phyloP scores from a whole-genome alignment of 1,140 invertebrate genomes.

The Macrocentrus cingulum region DNA sequence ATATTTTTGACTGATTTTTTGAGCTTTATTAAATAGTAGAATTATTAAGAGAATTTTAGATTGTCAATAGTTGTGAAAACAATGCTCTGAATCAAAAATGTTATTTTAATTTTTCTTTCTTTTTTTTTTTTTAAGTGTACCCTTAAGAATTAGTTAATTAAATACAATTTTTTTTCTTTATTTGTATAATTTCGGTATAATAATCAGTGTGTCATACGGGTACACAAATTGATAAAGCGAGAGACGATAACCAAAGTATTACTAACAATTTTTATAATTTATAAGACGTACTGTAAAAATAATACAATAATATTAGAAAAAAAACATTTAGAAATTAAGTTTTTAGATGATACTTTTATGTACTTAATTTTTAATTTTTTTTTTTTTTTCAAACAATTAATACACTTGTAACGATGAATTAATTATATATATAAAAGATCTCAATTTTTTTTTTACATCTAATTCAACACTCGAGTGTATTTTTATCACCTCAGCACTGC shows the following conservation, averaged over 20 bases:
- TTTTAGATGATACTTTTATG: neutral
- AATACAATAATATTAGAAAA: neutral
- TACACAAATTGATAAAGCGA: neutral
- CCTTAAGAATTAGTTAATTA: neutral
- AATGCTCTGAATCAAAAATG: no score
- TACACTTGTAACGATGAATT: no score
- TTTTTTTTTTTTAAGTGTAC: no score
- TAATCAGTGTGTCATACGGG: neutral
- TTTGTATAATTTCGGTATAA: neutral
- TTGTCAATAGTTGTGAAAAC: no score
- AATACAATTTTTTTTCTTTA: neutral
- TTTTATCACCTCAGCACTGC: no score
- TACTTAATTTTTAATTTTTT: neutral
- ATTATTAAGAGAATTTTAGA: no score
- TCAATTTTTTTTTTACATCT: no score
- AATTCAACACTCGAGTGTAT: no score
- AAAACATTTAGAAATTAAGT: neutral
- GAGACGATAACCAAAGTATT: conserved; percentile 42
- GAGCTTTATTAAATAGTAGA: conserved; percentile 31
- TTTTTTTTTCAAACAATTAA: no score
- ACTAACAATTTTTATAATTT: conserved; percentile 12
- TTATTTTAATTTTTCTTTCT: no score
- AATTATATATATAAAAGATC: no score
- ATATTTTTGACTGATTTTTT: conserved; percentile 30
- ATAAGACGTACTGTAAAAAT: neutral